A percentile compares a stretch with the other conserved stretches of the same genome.
phyloP scores from a whole-genome alignment of 2,888 invertebrate species.

The Fabriciana adippe region DNA sequence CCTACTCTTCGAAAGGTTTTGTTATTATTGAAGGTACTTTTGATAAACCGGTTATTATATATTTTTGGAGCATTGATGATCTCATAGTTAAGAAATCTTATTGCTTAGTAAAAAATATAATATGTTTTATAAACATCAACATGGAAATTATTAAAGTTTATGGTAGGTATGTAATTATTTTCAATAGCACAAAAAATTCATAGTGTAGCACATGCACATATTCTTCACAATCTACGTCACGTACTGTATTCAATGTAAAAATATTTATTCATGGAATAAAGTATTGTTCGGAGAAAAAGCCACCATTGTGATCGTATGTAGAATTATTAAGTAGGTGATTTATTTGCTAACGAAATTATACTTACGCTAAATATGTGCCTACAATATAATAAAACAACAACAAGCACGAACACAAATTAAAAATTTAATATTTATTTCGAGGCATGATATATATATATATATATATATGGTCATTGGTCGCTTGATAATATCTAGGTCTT shows the following conservation, averaged over 20 bases:
- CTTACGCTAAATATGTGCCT: background rate
- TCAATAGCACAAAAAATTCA: no score
- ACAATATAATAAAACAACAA: background rate
- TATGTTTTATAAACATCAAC: background rate
- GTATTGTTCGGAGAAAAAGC: conserved; percentile 15
- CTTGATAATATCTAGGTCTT: no score
- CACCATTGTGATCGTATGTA: conserved; percentile 1
- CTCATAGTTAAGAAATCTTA: background rate
- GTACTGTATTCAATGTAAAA: conserved; percentile 13
- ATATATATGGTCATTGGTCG: no score
- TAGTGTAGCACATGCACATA: no score
- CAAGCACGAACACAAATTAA: background rate
- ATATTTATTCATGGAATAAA: conserved; percentile 7
- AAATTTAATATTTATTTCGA: no score
- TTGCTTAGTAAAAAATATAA: background rate
- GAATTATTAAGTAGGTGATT: conserved; percentile 12
- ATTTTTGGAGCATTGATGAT: conserved; percentile 3
- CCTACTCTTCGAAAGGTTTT: background rate
- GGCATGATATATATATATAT: no score
- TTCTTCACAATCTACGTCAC: conserved; percentile 1
- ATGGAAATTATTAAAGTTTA: background rate
- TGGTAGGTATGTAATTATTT: no score
- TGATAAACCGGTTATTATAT: background rate
- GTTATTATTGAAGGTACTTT: background rate
- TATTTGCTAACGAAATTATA: background rate